Evolutionary conservation across 2,113 vertebrate species (phyloP).

Genomic region (Heterotis niloticus): DNA sequence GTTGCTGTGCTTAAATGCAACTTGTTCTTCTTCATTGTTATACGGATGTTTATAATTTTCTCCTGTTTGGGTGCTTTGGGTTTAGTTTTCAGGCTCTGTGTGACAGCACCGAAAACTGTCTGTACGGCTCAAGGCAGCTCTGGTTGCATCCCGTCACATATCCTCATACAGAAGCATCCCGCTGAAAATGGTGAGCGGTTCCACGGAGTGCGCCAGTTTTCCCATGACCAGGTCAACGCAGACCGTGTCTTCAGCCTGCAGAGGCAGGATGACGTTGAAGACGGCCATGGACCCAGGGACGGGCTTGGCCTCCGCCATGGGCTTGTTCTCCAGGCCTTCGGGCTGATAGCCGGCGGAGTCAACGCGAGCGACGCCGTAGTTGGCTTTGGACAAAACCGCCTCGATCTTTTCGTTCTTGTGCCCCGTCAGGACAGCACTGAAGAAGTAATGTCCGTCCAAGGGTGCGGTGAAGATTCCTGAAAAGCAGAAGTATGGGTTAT

Average conservation of each 20-base stretch:
- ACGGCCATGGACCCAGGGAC: conserved; percentile 76
- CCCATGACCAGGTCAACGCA: conserved; percentile 91
- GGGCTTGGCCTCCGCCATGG: conserved; percentile 71
- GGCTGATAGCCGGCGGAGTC: conserved; percentile 88
- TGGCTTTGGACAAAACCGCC: conserved; percentile 86
- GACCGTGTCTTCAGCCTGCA: conserved; percentile 75
- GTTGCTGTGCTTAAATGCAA: not conserved
- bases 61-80: not conserved
- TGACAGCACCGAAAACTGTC: not conserved
- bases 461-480: conserved; percentile 84
- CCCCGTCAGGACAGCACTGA: conserved; percentile 83
- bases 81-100: not conserved
- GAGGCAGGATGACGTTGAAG: conserved; percentile 83
- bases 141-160: conserved; percentile 35
- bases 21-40: not conserved
- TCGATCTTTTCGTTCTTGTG: conserved; percentile 83
- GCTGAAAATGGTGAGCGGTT: conserved; percentile 87
- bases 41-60: not conserved
- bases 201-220: conserved; percentile 80
- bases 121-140: not conserved
- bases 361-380: conserved; percentile 80
- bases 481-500: not conserved
- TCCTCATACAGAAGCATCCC: conserved; percentile 78
- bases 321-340: conserved; percentile 88
- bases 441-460: conserved; percentile 77